These are phyloP conservation scores for Drosophila arawakana DNA, from an alignment of 1,140 invertebrate species.

Conservation along the genomic window DNA sequence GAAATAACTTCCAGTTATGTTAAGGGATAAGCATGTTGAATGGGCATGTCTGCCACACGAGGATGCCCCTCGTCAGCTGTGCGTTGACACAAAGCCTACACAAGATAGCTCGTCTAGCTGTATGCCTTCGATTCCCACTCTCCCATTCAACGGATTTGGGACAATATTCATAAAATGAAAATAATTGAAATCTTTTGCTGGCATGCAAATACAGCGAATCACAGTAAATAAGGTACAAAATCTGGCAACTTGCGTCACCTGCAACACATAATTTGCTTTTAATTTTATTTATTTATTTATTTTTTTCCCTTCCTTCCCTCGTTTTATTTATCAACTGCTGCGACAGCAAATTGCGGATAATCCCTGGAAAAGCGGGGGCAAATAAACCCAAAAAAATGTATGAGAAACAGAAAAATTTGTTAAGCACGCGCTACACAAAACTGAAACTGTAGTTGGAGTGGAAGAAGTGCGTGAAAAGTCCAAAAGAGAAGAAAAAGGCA, in stretches of 20 bases:
- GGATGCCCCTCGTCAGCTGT: slow-evolving; percentile 45
- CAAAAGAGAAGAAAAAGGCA: slow-evolving; percentile 18
- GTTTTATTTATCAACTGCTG: slow-evolving; percentile 39
- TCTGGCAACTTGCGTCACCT: slow-evolving; percentile 1
- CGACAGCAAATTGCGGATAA: slow-evolving; percentile 64
- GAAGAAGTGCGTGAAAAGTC: slow-evolving; percentile 54
- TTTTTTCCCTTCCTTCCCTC: too few relatives aligned
- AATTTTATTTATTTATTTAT: slow-evolving; percentile 43
- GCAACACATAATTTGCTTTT: slow-evolving; percentile 72
- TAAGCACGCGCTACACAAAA: slow-evolving; percentile 54
- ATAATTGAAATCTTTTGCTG: slow-evolving; percentile 45
- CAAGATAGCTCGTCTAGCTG: too few relatives aligned
- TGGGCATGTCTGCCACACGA: slow-evolving; percentile 22
- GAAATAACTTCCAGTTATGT: slow-evolving; percentile 54
- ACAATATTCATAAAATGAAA: slow-evolving; percentile 55
- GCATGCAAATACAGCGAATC: background rate
- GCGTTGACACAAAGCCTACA: slow-evolving; percentile 32
- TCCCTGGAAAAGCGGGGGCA: background rate
- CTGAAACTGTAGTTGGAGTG: slow-evolving; percentile 36
- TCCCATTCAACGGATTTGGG: slow-evolving; percentile 20
- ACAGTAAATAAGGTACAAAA: slow-evolving; percentile 11
- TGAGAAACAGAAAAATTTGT: slow-evolving; percentile 55
- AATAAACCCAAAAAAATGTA: slow-evolving; percentile 20
- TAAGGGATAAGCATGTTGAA: background rate
- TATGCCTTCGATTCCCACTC: too few relatives aligned